Base-by-base conservation (phyloP, 2,888 invertebrate species). In the Lampropteryx suffumata region DNA sequence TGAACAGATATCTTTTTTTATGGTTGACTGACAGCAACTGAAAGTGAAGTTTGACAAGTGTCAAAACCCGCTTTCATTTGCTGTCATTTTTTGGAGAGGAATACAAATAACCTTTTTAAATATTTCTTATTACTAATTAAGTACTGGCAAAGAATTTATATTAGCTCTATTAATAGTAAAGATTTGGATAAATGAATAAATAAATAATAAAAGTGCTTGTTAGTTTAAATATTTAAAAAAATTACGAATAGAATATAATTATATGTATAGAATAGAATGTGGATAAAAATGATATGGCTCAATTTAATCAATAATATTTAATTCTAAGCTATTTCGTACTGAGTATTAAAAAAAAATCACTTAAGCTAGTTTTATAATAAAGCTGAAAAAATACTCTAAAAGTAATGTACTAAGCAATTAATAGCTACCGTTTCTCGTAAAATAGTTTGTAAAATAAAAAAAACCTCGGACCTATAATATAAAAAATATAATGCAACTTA, bases 81-180 rank as follows among this genome's bases (percentile, higher is more conserved):
- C n/a, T n/a, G n/a, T n/a, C n/a, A n/a, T n/a, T n/a, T n/a, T n/a
- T n/a, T n/a, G n/a, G n/a, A n/a, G n/a, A n/a, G n/a, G n/a, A n/a
- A n/a, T n/a, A n/a, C n/a, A n/a, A n/a, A n/a, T n/a, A n/a, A n/a
- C n/a, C n/a, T n/a, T n/a, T n/a, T n/a, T n/a, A n/a, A 4, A 3
- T 14, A 3, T 27, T 36, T 45, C 55, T 45, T 57, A 60, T 14
- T 6, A 48, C 69, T 83, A 85, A 69, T 86, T 86, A 86, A 86
- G 85, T 86, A 86, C 85, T 77, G 75, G 68, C 59, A 64, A 75
- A 80, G 79, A 82, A 83, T 80, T 70, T 17, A 2, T 3, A 17
- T 17, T 3, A 17, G 4, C n/a, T n/a, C n/a, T 2, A 17, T 17
- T 17, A 17, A 17, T 4, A 17, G 17, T 17, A 17, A 17, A 17